Percentiles rank a stretch among this genome's conserved stretches.
Evolutionary conservation across 2,888 invertebrate genomes (phyloP).

Genomic region (Dynastes grantii): DNA sequence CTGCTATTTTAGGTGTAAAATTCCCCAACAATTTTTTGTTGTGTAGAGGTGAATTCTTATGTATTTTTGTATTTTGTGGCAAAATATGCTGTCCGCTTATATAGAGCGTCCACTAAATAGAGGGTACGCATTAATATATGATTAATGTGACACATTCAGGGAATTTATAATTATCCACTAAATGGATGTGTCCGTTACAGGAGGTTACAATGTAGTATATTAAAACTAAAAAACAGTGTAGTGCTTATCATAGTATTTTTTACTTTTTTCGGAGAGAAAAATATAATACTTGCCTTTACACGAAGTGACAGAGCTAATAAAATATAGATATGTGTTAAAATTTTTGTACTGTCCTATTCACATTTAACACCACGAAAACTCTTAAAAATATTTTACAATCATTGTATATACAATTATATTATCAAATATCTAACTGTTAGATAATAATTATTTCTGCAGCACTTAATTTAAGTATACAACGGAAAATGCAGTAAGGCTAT

Average conservation of each 20-base stretch:
- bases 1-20: no score
- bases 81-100: no score
- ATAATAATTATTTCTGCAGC: conserved; percentile 38
- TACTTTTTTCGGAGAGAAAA: conserved; percentile 6
- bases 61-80: no score
- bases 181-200: no score
- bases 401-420: conserved; percentile 30
- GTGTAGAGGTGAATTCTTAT: no score
- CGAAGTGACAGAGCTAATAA: background rate
- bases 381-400: background rate
- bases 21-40: no score
- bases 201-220: no score
- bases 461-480: conserved; percentile 22
- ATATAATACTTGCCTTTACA: conserved; percentile 1
- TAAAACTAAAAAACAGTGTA: background rate
- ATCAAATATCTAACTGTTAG: conserved; percentile 43
- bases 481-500: conserved; percentile 47
- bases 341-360: conserved; percentile 12
- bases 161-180: no score
- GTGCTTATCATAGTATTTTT: background rate
- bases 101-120: no score
- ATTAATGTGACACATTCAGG: no score
- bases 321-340: conserved; percentile 28
- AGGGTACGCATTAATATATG: no score
- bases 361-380: background rate